These are phyloP conservation scores for Bhutanitis thaidina DNA, from an alignment of 2,888 invertebrate species.

Conservation along the genomic window DNA sequence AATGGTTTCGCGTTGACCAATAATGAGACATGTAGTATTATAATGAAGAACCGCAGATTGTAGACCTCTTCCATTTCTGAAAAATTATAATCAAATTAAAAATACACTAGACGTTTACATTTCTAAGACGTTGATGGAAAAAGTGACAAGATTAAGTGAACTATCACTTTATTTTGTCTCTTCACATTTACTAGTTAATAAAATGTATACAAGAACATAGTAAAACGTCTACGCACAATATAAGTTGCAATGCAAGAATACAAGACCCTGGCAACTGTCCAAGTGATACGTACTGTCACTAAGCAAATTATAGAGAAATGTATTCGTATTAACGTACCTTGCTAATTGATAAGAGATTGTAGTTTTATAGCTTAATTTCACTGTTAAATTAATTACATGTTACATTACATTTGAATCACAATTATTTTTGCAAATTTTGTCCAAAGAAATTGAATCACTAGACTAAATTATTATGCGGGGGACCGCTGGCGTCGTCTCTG, in stretches of 20 bases:
- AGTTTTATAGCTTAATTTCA: not conserved
- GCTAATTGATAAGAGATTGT: too few relatives aligned
- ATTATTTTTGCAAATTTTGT: not conserved
- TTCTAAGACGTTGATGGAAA: too few relatives aligned
- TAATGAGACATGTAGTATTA: constrained; percentile 15
- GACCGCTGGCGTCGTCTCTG: not conserved
- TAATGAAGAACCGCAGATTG: not conserved
- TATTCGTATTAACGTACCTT: not conserved
- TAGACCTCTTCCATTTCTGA: constrained; percentile 1
- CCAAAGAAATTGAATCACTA: not conserved
- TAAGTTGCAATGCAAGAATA: not conserved
- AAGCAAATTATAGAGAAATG: not conserved
- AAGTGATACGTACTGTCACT: not conserved
- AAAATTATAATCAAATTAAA: not conserved
- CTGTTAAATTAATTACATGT: not conserved
- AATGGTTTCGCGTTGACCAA: constrained; percentile 26
- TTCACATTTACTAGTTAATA: too few relatives aligned
- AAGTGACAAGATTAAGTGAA: too few relatives aligned
- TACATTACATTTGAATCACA: not conserved
- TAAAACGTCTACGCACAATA: too few relatives aligned
- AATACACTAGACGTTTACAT: too few relatives aligned
- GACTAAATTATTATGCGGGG: not conserved
- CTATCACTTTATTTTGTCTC: too few relatives aligned
- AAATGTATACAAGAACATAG: too few relatives aligned
- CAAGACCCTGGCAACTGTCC: not conserved